These are phyloP conservation scores for Ophthalmolycus amberensis DNA, from an alignment of 2,113 vertebrate genomes.

Conservation along the genomic window DNA sequence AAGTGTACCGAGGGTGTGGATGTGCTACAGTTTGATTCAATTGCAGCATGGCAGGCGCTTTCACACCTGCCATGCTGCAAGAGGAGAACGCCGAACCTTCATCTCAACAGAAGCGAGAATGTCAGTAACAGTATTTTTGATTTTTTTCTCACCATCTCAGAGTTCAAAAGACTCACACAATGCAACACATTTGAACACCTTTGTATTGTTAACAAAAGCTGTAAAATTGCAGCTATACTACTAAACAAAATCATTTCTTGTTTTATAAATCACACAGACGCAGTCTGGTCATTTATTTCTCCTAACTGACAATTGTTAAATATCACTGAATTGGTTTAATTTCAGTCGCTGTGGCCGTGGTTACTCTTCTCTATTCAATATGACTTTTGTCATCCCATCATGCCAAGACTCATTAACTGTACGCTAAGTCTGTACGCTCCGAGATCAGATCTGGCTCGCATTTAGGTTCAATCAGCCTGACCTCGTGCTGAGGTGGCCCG, in stretches of 20 bases:
- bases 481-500: too few species aligned
- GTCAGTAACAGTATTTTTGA: not conserved
- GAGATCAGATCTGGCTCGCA: too few species aligned
- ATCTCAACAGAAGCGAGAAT: not conserved
- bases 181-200: not conserved
- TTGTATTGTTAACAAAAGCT: not conserved
- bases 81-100: not conserved
- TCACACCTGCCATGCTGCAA: not conserved
- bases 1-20: slow-evolving; percentile 1
- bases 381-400: not conserved
- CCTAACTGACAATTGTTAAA: too few species aligned
- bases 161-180: not conserved
- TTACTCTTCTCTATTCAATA: too few species aligned
- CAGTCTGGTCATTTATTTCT: not conserved
- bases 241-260: not conserved
- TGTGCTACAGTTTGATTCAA: slow-evolving; percentile 33
- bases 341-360: not conserved
- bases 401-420: too few species aligned
- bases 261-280: not conserved
- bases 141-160: not conserved
- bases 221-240: not conserved
- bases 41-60: slow-evolving; percentile 7
- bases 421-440: too few species aligned
- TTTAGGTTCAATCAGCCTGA: too few species aligned
- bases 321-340: too few species aligned